Conservation (phyloP, 2,113 vertebrate species). For the Picathartes gymnocephalus region DNA sequence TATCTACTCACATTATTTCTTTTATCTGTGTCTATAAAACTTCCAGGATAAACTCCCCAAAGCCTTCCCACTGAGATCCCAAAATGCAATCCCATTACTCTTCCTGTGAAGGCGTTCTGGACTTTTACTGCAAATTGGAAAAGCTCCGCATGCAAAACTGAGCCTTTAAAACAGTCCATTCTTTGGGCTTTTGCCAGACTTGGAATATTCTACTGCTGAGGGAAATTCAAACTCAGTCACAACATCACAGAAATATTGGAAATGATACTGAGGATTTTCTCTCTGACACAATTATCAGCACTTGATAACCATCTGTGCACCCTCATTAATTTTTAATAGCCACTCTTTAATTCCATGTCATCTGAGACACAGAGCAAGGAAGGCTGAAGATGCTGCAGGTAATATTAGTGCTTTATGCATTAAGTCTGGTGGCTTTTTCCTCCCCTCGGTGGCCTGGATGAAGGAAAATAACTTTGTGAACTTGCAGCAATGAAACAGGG, state of each 20-base stretch:
- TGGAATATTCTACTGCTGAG: background rate
- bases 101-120: background rate
- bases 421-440: background rate
- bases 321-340: background rate
- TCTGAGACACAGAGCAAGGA: background rate
- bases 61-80: background rate
- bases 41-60: background rate
- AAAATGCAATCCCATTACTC: background rate
- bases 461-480: background rate
- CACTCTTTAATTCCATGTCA: background rate
- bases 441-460: background rate
- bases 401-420: background rate
- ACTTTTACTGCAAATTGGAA: background rate
- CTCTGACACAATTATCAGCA: background rate
- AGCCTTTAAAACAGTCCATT: background rate
- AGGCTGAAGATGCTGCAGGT: background rate
- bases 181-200: background rate
- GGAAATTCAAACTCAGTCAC: background rate
- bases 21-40: background rate
- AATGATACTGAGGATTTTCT: background rate
- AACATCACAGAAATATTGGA: background rate
- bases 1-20: background rate
- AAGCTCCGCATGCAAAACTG: background rate
- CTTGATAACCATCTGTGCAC: background rate
- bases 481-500: background rate